These are phyloP conservation scores for Merluccius polli DNA, from an alignment of 2,797 vertebrate genomes.

Conservation along the genomic window DNA sequence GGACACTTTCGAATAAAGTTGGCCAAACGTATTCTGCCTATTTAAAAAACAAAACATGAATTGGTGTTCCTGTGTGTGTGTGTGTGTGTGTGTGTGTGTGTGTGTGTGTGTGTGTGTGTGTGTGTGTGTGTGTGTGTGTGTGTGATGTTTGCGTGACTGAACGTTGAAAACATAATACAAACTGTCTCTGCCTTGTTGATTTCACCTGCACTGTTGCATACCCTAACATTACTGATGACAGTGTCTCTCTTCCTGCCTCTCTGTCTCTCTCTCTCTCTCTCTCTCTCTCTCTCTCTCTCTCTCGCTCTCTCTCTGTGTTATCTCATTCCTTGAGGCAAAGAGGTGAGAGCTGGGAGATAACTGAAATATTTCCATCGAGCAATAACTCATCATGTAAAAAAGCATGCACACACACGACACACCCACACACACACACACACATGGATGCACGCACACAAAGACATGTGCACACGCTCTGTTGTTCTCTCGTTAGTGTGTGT, in stretches of 20 bases:
- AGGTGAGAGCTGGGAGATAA: slow-evolving; percentile 23
- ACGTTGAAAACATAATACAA: not conserved
- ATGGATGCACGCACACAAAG: not conserved
- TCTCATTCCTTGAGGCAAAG: slow-evolving; percentile 36
- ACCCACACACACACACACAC: slow-evolving; percentile 2
- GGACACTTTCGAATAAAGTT: not conserved
- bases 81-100: slow-evolving; percentile 26
- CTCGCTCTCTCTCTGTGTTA: slow-evolving; percentile 17
- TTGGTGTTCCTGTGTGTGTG: not conserved
- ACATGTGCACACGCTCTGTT: not conserved
- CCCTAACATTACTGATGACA: not conserved
- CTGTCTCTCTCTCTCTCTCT: not conserved
- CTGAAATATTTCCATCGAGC: slow-evolving; percentile 48
- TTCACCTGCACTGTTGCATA: not conserved
- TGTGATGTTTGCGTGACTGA: not conserved
- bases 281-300: not conserved
- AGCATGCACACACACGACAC: not conserved
- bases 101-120: slow-evolving; percentile 8
- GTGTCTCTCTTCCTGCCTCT: not conserved
- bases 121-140: too few relatives aligned
- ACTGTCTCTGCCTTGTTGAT: not conserved
- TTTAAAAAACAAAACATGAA: not conserved
- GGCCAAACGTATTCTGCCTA: not conserved
- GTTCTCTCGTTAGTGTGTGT: not conserved
- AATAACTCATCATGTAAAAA: slow-evolving; percentile 33